Evolutionary conservation across 1,140 invertebrate genomes (phyloP), one percentile per base, ranked within the genome.

Genomic region (Apis dorsata): DNA sequence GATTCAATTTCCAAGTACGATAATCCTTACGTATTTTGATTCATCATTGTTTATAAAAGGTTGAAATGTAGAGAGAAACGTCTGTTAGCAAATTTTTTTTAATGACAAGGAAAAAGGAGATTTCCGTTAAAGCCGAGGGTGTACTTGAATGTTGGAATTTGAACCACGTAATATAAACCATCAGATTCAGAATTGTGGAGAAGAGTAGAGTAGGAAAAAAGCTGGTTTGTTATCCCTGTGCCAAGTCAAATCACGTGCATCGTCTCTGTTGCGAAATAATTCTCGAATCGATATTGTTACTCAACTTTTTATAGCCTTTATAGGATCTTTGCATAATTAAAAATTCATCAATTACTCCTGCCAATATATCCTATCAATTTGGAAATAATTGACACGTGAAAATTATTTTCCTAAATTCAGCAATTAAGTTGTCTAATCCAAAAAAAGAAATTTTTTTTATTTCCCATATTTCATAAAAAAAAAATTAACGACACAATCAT

Each of bases 201-300:
- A 55, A 19, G 7, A 53, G 28, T 12, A 28, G n/a, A 7, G 15
- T 3, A 13, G 10, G 8, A 11, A 49, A 59, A 55, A 21, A 2
- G 34, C 9, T 21, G 55, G 44, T 70, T 49, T 10, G 7, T 44
- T 44, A n/a, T 7, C 12, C 17, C 4, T 10, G 21, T 12, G 10
- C 24, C 49, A 17, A 79, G 17, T 79, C 66, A 11, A 3, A 34
- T 70, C 77, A 70, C 77, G 55, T 19, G 34, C 55, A 24, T 19
- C 24, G 15, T 63, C 73, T 53, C 49, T 59, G 57, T 68, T 60
- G 34, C 28, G 66, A 79, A 70, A 70, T 69, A 49, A 70, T 70
- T 60, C 60, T 51, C 34, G 15, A 51, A 17, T 21, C 11, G 21
- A n/a, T 13, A 28, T 60, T 24, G 55, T 60, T 21, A 79, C 62